phyloP scores from a whole-genome alignment of 2,888 invertebrate species.

The Pemphredon lugubris region DNA sequence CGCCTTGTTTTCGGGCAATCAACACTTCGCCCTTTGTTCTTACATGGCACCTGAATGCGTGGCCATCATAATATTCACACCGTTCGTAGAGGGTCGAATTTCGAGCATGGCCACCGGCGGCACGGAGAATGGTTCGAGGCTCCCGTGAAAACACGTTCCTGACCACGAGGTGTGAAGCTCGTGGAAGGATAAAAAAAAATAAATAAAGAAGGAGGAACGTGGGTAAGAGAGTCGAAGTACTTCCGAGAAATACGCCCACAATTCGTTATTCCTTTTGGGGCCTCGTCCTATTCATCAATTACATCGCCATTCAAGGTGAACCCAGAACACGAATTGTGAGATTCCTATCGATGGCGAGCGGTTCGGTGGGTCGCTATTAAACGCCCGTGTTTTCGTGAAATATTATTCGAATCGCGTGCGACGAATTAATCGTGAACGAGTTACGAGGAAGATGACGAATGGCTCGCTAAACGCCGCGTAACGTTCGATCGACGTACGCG shows the following conservation, averaged over 20 bases:
- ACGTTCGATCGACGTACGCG: too few species aligned
- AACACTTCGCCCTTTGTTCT: constrained; percentile 77
- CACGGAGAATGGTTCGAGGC: too few species aligned
- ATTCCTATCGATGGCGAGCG: constrained; percentile 44
- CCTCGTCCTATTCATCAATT: constrained; percentile 49
- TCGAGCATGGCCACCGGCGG: constrained; percentile 72
- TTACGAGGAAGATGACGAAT: too few species aligned
- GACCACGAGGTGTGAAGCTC: constrained; percentile 66
- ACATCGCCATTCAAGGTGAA: constrained; percentile 39
- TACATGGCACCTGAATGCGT: constrained; percentile 77
- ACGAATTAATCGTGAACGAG: too few species aligned
- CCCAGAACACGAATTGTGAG: constrained; percentile 26
- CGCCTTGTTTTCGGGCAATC: constrained; percentile 78
- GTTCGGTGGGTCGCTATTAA: constrained; percentile 50
- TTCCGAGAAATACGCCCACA: constrained; percentile 55
- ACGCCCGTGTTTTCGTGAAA: constrained; percentile 39
- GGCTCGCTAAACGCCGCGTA: too few species aligned
- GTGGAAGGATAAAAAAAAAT: constrained; percentile 23
- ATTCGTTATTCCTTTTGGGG: constrained; percentile 45
- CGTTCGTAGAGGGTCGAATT: constrained; percentile 74
- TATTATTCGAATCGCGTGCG: too few species aligned
- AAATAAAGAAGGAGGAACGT: constrained; percentile 28
- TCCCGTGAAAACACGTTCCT: constrained; percentile 61
- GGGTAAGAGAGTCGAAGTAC: constrained; percentile 55
- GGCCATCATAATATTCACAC: constrained; percentile 81